Evolutionary conservation across 2,797 vertebrate species (phyloP).

Genomic region (Okamejei kenojei): DNA sequence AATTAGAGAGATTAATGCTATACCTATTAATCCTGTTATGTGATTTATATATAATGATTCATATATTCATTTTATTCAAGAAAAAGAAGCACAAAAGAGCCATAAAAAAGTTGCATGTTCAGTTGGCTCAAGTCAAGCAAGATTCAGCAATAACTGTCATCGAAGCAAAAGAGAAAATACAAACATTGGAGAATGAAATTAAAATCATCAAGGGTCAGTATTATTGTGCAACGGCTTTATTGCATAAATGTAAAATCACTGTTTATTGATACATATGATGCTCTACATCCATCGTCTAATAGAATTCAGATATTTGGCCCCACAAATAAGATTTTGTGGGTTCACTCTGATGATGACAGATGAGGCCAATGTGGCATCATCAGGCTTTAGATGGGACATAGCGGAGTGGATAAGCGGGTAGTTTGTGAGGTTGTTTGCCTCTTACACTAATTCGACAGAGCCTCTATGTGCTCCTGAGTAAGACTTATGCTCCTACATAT

Average conservation of each 20-base stretch:
- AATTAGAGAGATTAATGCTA: background rate
- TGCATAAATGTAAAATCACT: background rate
- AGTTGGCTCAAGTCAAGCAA: slow-evolving; percentile 41
- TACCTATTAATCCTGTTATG: background rate
- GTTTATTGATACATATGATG: background rate
- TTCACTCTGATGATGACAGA: too few species aligned
- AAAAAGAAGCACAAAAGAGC: slow-evolving; percentile 42
- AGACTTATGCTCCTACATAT: too few species aligned
- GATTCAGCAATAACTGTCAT: slow-evolving; percentile 40
- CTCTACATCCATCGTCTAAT: background rate
- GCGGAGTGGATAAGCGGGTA: too few species aligned
- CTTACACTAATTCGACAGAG: too few species aligned
- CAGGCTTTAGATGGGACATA: too few species aligned
- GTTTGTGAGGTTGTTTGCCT: too few species aligned
- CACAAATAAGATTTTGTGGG: too few species aligned
- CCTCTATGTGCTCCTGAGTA: too few species aligned
- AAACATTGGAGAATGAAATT: slow-evolving; percentile 37
- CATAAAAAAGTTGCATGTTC: slow-evolving; percentile 40
- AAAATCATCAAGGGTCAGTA: background rate
- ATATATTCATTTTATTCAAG: background rate
- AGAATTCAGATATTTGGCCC: background rate
- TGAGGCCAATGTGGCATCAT: too few species aligned
- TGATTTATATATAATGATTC: background rate
- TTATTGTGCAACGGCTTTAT: background rate
- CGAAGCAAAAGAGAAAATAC: slow-evolving; percentile 43